Evolutionary conservation across 2,797 vertebrate genomes (phyloP).

Genomic region (Squalus acanthias): DNA sequence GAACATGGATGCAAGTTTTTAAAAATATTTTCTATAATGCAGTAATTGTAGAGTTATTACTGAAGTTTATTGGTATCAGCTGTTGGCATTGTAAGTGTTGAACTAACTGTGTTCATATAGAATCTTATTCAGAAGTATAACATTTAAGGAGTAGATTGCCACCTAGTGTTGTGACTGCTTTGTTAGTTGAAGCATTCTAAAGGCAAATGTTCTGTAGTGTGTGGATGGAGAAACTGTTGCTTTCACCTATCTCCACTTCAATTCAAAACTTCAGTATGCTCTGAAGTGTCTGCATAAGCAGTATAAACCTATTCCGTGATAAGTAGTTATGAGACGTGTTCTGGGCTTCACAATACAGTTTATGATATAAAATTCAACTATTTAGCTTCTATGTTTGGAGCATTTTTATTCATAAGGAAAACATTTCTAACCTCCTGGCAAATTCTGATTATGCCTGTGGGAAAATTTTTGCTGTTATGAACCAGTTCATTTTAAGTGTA

Average conservation of each 20-base stretch:
- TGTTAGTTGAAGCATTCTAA: not conserved
- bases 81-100: not conserved
- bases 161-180: not conserved
- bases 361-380: not conserved
- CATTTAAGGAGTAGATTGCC: not conserved
- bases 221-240: not conserved
- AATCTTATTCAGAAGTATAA: not conserved
- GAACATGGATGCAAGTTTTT: not conserved
- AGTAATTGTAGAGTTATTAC: not conserved
- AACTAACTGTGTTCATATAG: too few species aligned
- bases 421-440: not conserved
- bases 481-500: too few species aligned
- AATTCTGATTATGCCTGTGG: not conserved
- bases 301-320: not conserved
- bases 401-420: too few species aligned
- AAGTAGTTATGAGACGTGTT: not conserved
- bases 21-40: not conserved
- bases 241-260: not conserved
- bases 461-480: too few species aligned
- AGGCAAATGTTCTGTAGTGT: not conserved
- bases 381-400: too few species aligned
- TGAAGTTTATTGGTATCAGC: not conserved
- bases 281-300: not conserved
- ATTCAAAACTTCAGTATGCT: not conserved
- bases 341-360: not conserved